Evolutionary conservation across 2,888 invertebrate genomes (phyloP), one percentile per base, ranked within the genome.

Genomic region (Idaea dimidiata): DNA sequence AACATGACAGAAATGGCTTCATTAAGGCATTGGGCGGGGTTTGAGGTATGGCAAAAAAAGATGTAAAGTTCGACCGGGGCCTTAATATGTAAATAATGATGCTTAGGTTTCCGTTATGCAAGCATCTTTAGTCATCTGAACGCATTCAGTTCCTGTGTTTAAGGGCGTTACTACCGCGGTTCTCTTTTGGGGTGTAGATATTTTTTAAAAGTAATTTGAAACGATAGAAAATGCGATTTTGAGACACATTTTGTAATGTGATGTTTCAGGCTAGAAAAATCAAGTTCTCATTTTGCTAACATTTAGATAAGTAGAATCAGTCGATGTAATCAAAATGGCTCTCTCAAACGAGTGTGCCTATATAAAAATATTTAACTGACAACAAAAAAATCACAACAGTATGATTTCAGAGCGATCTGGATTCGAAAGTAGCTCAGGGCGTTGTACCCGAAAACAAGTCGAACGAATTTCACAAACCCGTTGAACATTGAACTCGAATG

Each of bases 1-100:
- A 91, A 91, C 83, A 84, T 90, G 91, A 91, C 91, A 82, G 77
- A 88, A 92, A 92, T 86, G 85, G 84, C 87, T 91, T 91, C 91
- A 92, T 91, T 92, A 92, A 86, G 80, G 79, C 79, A 71, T 74
- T 79, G 80, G 88, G 88, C 87, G 88, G 87, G 76, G 86, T 82
- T 80, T 82, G 82, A 74, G 80, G 78, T 71, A 81, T 84, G 86
- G 84, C 87, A 88, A 91, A 91, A n/a, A 91, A 91, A 87, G 77
- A 81, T 80, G 78, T 81, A 77, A 83, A 81, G 84, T 81, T 81
- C 69, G 70, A 75, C 78, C 78, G 75, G 72, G 75, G 72, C 82
- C 82, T 85, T 89, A 89, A 89, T 89, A 89, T 86, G 84, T 89
- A 89, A 87, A 88, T 90, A 91, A 91, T 89, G 90, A 87, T 80